Percentiles rank a stretch among this genome's conserved stretches.
phyloP scores from a whole-genome alignment of 2,888 invertebrate species.

The Caenorhabditis becei region DNA sequence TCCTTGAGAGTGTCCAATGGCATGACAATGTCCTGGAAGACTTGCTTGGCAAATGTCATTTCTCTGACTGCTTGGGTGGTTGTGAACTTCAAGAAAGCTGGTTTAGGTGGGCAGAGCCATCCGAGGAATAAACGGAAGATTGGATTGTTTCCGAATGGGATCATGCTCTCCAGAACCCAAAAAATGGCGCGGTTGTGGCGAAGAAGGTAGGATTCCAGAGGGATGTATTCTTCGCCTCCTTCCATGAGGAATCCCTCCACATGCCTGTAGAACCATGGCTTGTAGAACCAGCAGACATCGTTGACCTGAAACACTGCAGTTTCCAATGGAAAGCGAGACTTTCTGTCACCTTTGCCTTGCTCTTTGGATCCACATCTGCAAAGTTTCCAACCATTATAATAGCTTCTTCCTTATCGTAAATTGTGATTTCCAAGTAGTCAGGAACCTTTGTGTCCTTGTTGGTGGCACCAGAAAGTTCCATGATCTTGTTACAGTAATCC shows the following conservation, averaged over 20 bases:
- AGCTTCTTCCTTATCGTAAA: constrained; percentile 86
- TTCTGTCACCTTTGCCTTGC: constrained; percentile 20
- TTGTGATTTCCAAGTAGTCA: constrained; percentile 87
- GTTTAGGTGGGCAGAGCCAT: constrained; percentile 87
- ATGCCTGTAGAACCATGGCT: constrained; percentile 88
- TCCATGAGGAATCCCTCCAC: constrained; percentile 84
- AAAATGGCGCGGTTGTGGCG: constrained; percentile 86
- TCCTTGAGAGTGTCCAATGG: constrained; percentile 86
- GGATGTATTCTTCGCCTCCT: constrained; percentile 84
- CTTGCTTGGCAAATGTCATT: constrained; percentile 87
- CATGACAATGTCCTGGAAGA: constrained; percentile 87
- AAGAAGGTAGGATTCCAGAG: constrained; percentile 85
- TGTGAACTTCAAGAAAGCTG: constrained; percentile 87
- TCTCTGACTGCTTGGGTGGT: constrained; percentile 87
- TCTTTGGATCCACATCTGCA: constrained; percentile 84
- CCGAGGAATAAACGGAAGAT: constrained; percentile 85
- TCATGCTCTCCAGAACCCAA: constrained; percentile 88
- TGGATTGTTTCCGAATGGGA: constrained; percentile 87
- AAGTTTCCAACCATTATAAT: constrained; percentile 87
- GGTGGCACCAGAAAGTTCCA: constrained; percentile 85
- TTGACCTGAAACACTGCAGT: constrained; percentile 83
- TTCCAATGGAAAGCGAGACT: background rate
- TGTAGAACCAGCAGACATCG: constrained; percentile 86
- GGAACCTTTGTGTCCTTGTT: constrained; percentile 82
- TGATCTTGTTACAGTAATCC: constrained; percentile 86